These are phyloP conservation scores for Amphipyra berbera DNA, from an alignment of 2,888 invertebrate species.

Conservation along the genomic window DNA sequence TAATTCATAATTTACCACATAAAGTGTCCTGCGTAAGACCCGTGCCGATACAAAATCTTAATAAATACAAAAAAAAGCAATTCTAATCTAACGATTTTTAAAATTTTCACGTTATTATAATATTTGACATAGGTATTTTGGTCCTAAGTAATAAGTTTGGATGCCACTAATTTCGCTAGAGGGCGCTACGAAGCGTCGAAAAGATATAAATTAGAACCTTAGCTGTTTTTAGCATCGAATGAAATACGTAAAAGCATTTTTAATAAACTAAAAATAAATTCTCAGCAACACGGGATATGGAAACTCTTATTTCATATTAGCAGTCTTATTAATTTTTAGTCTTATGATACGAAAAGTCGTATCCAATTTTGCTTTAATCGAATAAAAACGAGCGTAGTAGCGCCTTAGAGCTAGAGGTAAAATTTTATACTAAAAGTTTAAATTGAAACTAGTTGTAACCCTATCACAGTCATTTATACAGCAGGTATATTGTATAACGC, in stretches of 20 bases:
- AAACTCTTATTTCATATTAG: constrained; percentile 37
- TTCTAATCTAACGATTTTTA: constrained; percentile 35
- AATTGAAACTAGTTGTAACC: constrained; percentile 35
- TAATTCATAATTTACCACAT: too few relatives aligned
- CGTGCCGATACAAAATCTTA: constrained; percentile 42
- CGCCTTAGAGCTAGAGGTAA: constrained; percentile 21
- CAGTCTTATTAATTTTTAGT: constrained; percentile 37
- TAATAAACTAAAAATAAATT: constrained; percentile 8
- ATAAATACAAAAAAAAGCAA: constrained; percentile 31
- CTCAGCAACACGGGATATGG: constrained; percentile 18
- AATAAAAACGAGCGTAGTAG: constrained; percentile 33
- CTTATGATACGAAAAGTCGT: constrained; percentile 28
- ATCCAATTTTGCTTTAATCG: constrained; percentile 11
- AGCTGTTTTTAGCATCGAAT: too few relatives aligned
- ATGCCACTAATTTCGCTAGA: constrained; percentile 25
- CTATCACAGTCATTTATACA: constrained; percentile 65
- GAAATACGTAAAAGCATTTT: background rate
- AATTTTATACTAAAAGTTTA: constrained; percentile 14
- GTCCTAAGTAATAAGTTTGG: constrained; percentile 44
- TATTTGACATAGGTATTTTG: constrained; percentile 32
- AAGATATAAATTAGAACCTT: constrained; percentile 1
- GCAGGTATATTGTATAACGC: constrained; percentile 82
- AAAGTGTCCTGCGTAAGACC: constrained; percentile 13
- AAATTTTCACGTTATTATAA: constrained; percentile 5
- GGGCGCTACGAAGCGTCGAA: constrained; percentile 33